phyloP scores from a whole-genome alignment of 2,113 vertebrate species.

The Sterrhoptilus dennistouni region DNA sequence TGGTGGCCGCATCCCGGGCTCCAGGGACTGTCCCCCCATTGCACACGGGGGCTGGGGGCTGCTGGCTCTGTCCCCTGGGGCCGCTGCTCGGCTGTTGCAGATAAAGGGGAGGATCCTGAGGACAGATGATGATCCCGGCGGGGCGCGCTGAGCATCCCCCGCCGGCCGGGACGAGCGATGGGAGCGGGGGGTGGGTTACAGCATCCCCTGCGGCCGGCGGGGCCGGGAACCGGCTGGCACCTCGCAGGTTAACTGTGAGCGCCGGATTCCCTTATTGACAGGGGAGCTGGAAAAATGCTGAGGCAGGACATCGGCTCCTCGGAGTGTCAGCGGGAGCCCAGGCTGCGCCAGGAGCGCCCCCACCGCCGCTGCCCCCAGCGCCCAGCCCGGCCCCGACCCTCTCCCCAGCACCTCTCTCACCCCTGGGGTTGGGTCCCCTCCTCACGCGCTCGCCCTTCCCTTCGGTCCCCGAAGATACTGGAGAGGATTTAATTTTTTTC shows the following conservation, averaged over 20 bases:
- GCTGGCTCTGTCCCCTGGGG: not conserved
- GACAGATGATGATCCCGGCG: fast-evolving
- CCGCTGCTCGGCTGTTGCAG: fast-evolving
- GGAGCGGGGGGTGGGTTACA: fast-evolving
- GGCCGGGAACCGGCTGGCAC: not conserved
- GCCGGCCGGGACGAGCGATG: fast-evolving
- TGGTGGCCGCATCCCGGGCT: not conserved
- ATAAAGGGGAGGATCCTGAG: fast-evolving
- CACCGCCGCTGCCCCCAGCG: not conserved
- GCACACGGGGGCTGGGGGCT: fast-evolving
- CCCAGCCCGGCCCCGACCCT: not conserved
- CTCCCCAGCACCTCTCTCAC: not conserved
- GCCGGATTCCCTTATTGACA: conserved; percentile 15
- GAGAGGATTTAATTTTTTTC: not conserved
- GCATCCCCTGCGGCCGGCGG: not conserved
- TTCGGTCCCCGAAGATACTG: not conserved
- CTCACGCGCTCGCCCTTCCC: not conserved
- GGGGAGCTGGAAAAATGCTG: conserved; percentile 23
- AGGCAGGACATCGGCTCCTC: conserved; percentile 11
- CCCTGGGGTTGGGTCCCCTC: not conserved
- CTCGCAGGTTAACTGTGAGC: conserved; percentile 21
- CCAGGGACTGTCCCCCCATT: not conserved
- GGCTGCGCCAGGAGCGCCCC: not conserved
- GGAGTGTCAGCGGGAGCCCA: not conserved
- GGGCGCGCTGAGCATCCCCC: fast-evolving